Evolutionary conservation across 2,888 invertebrate genomes (phyloP), one percentile per base, ranked within the genome.

Genomic region (Acleris holmiana): DNA sequence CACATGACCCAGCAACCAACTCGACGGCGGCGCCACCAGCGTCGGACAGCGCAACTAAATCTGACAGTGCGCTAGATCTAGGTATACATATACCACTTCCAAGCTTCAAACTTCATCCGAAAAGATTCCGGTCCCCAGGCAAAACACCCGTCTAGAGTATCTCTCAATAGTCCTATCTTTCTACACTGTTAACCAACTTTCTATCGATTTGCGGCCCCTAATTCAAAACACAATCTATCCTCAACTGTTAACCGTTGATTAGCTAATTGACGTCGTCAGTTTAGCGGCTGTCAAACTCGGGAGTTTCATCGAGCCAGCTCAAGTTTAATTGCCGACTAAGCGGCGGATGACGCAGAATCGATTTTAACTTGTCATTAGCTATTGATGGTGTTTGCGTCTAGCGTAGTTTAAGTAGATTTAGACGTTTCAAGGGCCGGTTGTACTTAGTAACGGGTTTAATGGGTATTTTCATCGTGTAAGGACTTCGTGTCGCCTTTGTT

Each of bases 241-340:
- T 80, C 78, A 71, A 69, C 66, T 82, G 74, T 77, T 75, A 68
- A 75, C 72, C 71, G 72, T 70, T 63, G 71, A 73, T 70, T 72
- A 66, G 73, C 70, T 83, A 83, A 85, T 85, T 85, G 85, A 81
- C 81, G 71, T 69, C 72, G 79, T 83, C 79, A 76, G 77, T 73
- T 55, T 10, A 55, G 25, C 23, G 13, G 4, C 19, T 48, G 48
- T 48, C 19, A 15, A 23, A 2, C 23, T 23, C n/a, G 23, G 23
- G 17, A 29, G 10, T 51, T 29, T 29, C 40, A 19, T 15, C 19
- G 15, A 25, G 55, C 49, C 56, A 17, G 44, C 18, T 56, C 49
- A 53, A 64, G 47, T 64, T 57, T 59, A 65, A 65, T 65, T 65
- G 64, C 8, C 41, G 59, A 48, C 59, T 59, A 59, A 65, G 59